phyloP scores from a whole-genome alignment of 2,797 vertebrate genomes.

The Neosilurus hyrtlii region DNA sequence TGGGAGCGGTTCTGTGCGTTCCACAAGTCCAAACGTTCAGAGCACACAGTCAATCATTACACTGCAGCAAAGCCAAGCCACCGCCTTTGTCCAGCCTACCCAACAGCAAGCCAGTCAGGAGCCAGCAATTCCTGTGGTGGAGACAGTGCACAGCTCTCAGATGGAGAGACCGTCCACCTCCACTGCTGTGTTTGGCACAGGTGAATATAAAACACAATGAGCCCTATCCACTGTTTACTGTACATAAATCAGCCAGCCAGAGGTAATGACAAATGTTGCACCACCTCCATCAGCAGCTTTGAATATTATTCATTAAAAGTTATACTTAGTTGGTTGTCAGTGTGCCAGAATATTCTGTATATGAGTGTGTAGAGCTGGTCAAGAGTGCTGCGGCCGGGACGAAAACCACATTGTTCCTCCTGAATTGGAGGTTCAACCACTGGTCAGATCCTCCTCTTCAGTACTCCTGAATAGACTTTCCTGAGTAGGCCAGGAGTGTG shows the following conservation, averaged over 20 bases:
- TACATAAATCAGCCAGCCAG: not conserved
- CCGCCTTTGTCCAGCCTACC: slow-evolving; percentile 96
- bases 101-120: slow-evolving; percentile 91
- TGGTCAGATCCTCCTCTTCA: no score
- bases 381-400: no score
- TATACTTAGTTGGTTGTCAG: not conserved
- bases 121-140: slow-evolving; percentile 75
- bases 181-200: slow-evolving; percentile 89
- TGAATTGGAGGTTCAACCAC: no score
- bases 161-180: slow-evolving; percentile 93
- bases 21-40: slow-evolving; percentile 94
- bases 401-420: no score
- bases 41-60: slow-evolving; percentile 82
- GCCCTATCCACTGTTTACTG: not conserved
- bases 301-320: not conserved
- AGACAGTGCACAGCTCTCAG: slow-evolving; percentile 86
- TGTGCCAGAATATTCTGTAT: not conserved
- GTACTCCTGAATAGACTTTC: no score
- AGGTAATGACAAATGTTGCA: not conserved
- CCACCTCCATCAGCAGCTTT: not conserved
- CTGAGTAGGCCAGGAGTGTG: no score
- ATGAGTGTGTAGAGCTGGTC: no score
- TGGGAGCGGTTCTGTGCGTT: slow-evolving; percentile 93
- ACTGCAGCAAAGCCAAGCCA: slow-evolving; percentile 88
- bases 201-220: slow-evolving; percentile 62